Percentiles rank a stretch among this genome's conserved stretches.
These are phyloP conservation scores for Poeciliopsis gracilis DNA, from an alignment of 2,797 vertebrate genomes.

Conservation along the genomic window DNA sequence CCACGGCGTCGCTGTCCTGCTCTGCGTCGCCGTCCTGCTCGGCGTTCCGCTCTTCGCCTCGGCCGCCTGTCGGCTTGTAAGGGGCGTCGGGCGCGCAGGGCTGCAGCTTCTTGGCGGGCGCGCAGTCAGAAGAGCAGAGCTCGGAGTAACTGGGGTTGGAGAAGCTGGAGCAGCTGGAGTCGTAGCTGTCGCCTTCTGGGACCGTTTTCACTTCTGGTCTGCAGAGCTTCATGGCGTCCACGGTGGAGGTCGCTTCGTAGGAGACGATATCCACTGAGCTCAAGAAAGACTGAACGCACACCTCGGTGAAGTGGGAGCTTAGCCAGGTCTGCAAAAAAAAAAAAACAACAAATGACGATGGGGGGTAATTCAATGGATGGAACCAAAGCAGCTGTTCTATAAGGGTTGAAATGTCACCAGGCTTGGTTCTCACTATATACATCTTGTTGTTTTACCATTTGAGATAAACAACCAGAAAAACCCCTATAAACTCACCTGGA, in stretches of 20 bases:
- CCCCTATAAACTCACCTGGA: background rate
- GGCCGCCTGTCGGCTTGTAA: constrained; percentile 42
- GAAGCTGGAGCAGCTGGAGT: constrained; percentile 51
- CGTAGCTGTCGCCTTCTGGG: background rate
- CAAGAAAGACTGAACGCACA: constrained; percentile 33
- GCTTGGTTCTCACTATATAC: too few species aligned
- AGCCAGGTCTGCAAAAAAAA: constrained; percentile 26
- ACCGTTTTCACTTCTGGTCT: background rate
- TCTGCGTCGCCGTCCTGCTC: background rate
- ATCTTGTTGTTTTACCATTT: too few species aligned
- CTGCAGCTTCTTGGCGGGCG: constrained; percentile 40
- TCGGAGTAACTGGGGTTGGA: constrained; percentile 72
- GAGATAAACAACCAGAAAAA: background rate
- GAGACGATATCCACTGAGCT: constrained; percentile 39
- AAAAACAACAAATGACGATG: background rate
- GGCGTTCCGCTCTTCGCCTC: background rate
- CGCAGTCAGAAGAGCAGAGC: constrained; percentile 31
- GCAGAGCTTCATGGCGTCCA: background rate
- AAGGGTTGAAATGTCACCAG: background rate
- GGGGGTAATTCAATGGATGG: background rate
- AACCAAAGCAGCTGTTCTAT: background rate
- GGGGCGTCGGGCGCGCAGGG: constrained; percentile 56
- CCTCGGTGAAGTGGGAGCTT: constrained; percentile 40
- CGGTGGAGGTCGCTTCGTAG: constrained; percentile 46
- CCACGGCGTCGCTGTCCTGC: background rate